Evolutionary conservation across 2,113 vertebrate genomes (phyloP), one percentile per base, ranked within the genome.

Genomic region (Aegotheles bennettii): DNA sequence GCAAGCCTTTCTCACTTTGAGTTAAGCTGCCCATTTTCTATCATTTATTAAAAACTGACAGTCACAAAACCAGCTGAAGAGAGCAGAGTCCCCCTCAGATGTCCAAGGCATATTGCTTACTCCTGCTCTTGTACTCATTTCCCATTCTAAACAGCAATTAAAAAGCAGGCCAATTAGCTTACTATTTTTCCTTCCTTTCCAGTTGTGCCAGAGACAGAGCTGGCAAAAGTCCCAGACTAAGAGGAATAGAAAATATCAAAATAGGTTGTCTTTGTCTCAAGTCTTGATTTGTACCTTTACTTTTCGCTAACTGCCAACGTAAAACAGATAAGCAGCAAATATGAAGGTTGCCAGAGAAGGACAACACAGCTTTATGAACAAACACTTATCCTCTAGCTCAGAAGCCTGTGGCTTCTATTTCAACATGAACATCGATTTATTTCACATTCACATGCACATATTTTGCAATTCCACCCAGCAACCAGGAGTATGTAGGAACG

Each of bases 131-230:
- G 11, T 45, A 90, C 71, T 94, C 14, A 84, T 89, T 94, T 96
- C 88, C 86, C n/a, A 50, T 84, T 84, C 48, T 93, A 96, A 90
- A 61, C 73, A 87, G 60, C 76, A 87, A 94, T 84, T 90, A 78
- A 84, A 92, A 90, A 84, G 25, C 43, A 84, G 12, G 12, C 31
- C 73, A 71, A 73, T 93, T 95, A 93, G n/a, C 69, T 93, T 75
- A 64, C n/a, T 90, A 53, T 75, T 94, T 87, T 96, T 84, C 64
- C 80, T 96, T 95, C 90, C 88, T 95, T 96, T 93, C 96, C 90
- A 90, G 60, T 77, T 1, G 40, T 78, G 86, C 51, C 86, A 95
- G 76, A 94, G 92, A 96, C 87, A 57, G 42, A 78, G 20, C 53
- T 97, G 94, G 94, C 86, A 57, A 48, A 74, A 75, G 13, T 78